Percentiles rank a stretch among this genome's conserved stretches.
These are phyloP conservation scores for Tylochromis polylepis DNA, from an alignment of 2,113 vertebrate genomes.

Conservation along the genomic window DNA sequence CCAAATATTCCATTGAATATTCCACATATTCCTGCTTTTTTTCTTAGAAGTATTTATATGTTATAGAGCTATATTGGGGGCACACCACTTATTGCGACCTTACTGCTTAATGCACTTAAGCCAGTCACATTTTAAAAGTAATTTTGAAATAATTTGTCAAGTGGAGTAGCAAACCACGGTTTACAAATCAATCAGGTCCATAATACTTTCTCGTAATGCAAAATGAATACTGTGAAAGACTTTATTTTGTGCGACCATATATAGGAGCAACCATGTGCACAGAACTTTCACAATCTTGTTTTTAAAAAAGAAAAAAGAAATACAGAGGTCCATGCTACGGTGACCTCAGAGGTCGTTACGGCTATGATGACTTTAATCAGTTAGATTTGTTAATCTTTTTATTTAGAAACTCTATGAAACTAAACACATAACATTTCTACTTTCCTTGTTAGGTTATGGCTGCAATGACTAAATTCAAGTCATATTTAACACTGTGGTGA, in stretches of 20 bases:
- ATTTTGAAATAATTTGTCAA: too few species aligned
- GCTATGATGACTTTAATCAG: neutral
- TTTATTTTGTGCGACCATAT: too few species aligned
- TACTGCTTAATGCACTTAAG: too few species aligned
- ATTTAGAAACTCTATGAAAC: neutral
- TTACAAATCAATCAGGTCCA: too few species aligned
- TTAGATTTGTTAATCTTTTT: neutral
- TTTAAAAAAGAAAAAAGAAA: too few species aligned
- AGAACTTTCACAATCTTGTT: too few species aligned
- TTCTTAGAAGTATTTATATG: neutral
- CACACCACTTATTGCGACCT: neutral
- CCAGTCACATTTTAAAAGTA: too few species aligned
- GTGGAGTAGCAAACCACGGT: too few species aligned
- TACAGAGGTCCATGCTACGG: neutral
- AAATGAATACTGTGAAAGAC: too few species aligned
- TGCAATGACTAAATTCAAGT: neutral
- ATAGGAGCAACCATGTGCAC: too few species aligned
- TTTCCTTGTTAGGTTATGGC: neutral
- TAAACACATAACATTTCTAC: neutral
- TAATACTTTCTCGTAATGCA: too few species aligned
- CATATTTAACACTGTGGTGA: neutral
- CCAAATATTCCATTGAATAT: fast-evolving
- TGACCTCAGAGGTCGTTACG: neutral
- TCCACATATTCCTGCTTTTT: neutral
- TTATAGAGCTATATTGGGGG: neutral